Evolutionary conservation across 2,113 vertebrate species (phyloP).

Genomic region (Uria aalge): DNA sequence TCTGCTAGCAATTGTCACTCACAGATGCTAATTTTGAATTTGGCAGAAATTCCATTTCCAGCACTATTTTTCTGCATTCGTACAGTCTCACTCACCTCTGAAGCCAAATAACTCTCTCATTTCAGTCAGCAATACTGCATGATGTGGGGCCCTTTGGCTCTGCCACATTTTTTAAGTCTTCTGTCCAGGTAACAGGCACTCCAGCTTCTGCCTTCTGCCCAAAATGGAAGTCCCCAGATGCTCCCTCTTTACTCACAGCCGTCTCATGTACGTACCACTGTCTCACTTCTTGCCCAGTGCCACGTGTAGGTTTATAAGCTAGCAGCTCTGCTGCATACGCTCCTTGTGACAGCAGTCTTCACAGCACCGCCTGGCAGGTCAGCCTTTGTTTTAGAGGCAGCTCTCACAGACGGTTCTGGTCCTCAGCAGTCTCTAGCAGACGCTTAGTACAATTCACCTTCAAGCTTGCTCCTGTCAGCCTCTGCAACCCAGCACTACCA

Average conservation of each 20-base stretch:
- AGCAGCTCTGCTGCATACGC: neutral
- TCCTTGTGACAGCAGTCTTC: neutral
- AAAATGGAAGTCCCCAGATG: neutral
- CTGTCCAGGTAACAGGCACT: neutral
- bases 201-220: neutral
- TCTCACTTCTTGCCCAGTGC: neutral
- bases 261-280: neutral
- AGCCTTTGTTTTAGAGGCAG: neutral
- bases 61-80: neutral
- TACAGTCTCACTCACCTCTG: neutral
- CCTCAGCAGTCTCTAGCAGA: neutral
- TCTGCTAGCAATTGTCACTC: slow-evolving; percentile 6
- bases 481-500: neutral
- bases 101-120: neutral
- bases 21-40: slow-evolving; percentile 4
- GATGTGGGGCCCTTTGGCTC: neutral
- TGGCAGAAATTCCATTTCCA: slow-evolving; percentile 7
- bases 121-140: neutral
- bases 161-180: neutral
- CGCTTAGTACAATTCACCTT: neutral
- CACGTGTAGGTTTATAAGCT: neutral
- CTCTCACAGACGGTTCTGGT: neutral
- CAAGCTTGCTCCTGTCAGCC: neutral
- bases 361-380: neutral
- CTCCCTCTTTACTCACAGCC: neutral